Percentiles rank a stretch among this genome's conserved stretches.
These are phyloP conservation scores for Eretmochelys imbricata DNA, from an alignment of 2,113 vertebrate genomes.

Conservation along the genomic window DNA sequence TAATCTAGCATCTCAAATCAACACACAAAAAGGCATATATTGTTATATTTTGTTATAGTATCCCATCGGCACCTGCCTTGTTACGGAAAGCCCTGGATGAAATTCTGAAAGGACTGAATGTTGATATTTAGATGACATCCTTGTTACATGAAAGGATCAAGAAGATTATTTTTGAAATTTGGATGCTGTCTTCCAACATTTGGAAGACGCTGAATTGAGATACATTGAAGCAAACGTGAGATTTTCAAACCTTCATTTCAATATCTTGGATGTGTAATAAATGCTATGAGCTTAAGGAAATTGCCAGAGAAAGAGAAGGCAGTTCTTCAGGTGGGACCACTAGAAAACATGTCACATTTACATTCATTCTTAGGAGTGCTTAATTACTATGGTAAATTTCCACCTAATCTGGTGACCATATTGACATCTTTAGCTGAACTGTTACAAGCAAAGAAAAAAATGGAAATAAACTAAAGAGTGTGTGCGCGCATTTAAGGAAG, in stretches of 20 bases:
- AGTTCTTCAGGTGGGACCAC: neutral
- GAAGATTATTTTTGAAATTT: neutral
- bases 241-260: neutral
- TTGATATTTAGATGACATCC: neutral
- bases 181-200: neutral
- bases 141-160: neutral
- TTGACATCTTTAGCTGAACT: neutral
- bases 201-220: neutral
- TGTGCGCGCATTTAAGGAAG: neutral
- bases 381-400: neutral
- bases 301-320: neutral
- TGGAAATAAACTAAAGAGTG: neutral
- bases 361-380: neutral
- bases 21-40: neutral
- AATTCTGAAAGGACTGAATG: neutral
- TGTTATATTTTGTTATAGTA: neutral
- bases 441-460: neutral
- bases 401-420: neutral
- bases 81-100: neutral
- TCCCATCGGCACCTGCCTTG: neutral
- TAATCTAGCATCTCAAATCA: neutral
- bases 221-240: neutral
- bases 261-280: too few species aligned
- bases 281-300: neutral
- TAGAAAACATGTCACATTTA: neutral